Percentiles rank a stretch among this genome's conserved stretches.
Evolutionary conservation across 1,140 invertebrate genomes (phyloP).

Genomic region (Odontomachus brunneus): DNA sequence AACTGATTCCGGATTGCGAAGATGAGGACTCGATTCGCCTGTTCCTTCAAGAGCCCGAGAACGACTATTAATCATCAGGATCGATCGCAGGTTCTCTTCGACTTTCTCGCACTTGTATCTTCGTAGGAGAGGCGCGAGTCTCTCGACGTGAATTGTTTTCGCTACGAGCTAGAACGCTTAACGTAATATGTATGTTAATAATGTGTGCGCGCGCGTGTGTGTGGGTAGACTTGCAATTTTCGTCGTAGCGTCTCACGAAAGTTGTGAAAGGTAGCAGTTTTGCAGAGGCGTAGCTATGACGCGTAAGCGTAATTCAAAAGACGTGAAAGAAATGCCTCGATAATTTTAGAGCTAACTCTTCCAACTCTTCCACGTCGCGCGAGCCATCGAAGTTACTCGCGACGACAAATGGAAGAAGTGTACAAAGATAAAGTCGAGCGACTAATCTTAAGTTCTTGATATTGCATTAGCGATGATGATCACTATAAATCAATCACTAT

Average conservation of each 20-base stretch:
- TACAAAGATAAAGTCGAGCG: background rate
- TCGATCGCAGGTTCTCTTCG: background rate
- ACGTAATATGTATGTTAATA: background rate
- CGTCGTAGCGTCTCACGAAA: background rate
- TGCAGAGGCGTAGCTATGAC: background rate
- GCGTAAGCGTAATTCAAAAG: background rate
- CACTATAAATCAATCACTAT: no score
- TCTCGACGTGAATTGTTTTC: constrained; percentile 13
- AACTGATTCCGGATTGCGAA: constrained; percentile 93
- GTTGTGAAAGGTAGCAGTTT: background rate
- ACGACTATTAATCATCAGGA: constrained; percentile 53
- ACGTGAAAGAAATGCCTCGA: background rate
- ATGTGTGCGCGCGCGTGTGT: background rate
- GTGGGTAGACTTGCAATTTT: background rate
- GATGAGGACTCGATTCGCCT: constrained; percentile 92
- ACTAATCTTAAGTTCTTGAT: background rate
- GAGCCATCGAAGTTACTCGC: background rate
- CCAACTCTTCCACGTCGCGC: background rate
- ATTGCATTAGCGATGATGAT: background rate
- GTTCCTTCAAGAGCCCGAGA: constrained; percentile 89
- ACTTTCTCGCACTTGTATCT: background rate
- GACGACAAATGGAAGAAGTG: background rate
- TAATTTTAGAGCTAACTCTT: background rate
- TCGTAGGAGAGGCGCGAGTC: background rate
- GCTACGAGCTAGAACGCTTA: background rate